Evolutionary conservation across 2,797 vertebrate genomes (phyloP).

Genomic region (Tragelaphus oryx): DNA sequence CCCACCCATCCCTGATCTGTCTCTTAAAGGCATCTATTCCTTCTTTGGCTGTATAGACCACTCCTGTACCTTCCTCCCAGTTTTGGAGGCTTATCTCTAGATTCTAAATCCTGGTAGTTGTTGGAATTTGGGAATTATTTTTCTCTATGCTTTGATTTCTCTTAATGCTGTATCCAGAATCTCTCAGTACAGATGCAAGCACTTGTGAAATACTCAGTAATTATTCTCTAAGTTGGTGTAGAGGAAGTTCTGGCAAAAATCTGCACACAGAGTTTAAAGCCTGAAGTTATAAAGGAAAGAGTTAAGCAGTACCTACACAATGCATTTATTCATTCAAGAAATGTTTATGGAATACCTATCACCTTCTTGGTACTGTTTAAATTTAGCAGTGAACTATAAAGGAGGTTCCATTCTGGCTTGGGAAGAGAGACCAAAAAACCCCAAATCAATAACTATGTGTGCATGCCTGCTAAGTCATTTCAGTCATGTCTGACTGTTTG

Average conservation of each 20-base stretch:
- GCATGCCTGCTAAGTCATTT: not conserved
- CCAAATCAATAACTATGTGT: not conserved
- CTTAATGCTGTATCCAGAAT: not conserved
- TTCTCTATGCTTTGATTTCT: not conserved
- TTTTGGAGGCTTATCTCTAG: not conserved
- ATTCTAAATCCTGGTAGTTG: not conserved
- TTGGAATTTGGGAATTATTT: not conserved
- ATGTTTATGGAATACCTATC: not conserved
- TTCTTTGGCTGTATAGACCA: not conserved
- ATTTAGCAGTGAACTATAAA: not conserved
- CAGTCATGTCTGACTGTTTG: not conserved
- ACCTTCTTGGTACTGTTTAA: not conserved
- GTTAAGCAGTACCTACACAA: not conserved
- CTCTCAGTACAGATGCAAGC: not conserved
- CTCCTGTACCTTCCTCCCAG: not conserved
- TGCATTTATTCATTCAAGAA: not conserved
- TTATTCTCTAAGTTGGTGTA: not conserved
- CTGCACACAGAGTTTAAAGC: not conserved
- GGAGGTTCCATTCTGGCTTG: not conserved
- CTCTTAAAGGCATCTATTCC: not conserved
- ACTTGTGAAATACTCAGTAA: not conserved
- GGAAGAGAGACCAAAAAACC: not conserved
- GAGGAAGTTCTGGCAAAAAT: not conserved
- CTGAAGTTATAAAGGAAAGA: not conserved
- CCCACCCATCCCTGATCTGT: not conserved